A percentile compares a stretch with the other conserved stretches of the same genome.
phyloP scores from a whole-genome alignment of 2,888 invertebrate species.

The Eupithecia tripunctaria region DNA sequence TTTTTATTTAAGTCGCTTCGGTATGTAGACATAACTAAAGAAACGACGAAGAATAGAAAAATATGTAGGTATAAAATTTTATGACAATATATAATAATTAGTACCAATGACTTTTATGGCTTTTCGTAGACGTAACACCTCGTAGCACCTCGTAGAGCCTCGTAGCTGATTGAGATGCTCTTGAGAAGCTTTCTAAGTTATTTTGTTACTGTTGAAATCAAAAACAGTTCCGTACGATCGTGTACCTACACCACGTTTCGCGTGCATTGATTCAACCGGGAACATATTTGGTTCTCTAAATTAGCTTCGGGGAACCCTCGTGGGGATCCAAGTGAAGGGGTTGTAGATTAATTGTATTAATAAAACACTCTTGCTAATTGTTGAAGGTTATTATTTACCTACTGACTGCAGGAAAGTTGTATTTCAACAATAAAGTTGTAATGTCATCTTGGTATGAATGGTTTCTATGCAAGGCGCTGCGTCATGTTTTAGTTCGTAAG shows the following conservation, averaged over 20 bases:
- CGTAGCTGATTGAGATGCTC: background rate
- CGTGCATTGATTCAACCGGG: slow-evolving; percentile 16
- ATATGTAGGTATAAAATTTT: no score
- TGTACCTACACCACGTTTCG: background rate
- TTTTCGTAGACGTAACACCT: background rate
- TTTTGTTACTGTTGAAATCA: no score
- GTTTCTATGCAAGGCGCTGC: background rate
- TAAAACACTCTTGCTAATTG: slow-evolving; percentile 67
- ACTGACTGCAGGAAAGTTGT: background rate
- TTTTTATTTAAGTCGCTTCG: no score
- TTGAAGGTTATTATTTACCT: slow-evolving; percentile 47
- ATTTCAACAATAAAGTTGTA: background rate
- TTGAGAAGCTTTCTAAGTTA: no score
- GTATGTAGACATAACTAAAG: no score
- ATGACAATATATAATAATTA: no score
- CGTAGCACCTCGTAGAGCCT: background rate
- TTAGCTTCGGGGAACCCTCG: slow-evolving; percentile 66
- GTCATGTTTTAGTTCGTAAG: background rate
- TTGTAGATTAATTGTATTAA: slow-evolving; percentile 70
- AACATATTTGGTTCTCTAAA: slow-evolving; percentile 69
- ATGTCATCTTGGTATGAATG: background rate
- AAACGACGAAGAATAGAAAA: no score
- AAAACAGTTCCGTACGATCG: background rate
- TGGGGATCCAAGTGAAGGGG: slow-evolving; percentile 60
- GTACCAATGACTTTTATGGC: no score